These are phyloP conservation scores for Eudasyphora cyanicolor DNA, from an alignment of 2,888 invertebrate genomes.

Conservation along the genomic window DNA sequence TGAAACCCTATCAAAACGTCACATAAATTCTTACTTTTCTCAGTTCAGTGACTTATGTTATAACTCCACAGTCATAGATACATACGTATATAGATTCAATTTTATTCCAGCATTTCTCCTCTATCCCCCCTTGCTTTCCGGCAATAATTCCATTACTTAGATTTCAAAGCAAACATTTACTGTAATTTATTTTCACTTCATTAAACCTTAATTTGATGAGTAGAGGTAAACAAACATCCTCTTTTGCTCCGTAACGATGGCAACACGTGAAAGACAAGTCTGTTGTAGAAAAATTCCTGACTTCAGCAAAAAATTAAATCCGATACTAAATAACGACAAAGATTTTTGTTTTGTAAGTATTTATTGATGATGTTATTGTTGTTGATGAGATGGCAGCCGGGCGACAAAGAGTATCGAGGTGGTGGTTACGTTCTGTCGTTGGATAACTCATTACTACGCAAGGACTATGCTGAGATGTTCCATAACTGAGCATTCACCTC, in stretches of 20 bases:
- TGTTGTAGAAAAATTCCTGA: background rate
- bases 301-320: constrained; percentile 7
- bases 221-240: constrained; percentile 8
- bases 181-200: constrained; percentile 54
- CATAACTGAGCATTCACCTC: background rate
- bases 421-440: too few species aligned
- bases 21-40: too few species aligned
- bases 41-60: too few species aligned
- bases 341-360: background rate
- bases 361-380: constrained; percentile 19
- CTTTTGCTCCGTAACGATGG: background rate
- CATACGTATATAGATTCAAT: too few species aligned
- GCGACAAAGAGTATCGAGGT: too few species aligned
- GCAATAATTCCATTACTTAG: background rate
- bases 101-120: background rate
- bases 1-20: too few species aligned
- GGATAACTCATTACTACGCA: too few species aligned
- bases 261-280: background rate
- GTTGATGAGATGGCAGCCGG: background rate
- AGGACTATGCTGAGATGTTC: too few species aligned
- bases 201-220: constrained; percentile 50
- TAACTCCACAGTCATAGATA: too few species aligned
- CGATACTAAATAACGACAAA: background rate
- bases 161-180: constrained; percentile 50
- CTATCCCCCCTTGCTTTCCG: background rate